These are phyloP conservation scores for Hyphantria cunea DNA, from an alignment of 1,140 invertebrate genomes.

Conservation along the genomic window DNA sequence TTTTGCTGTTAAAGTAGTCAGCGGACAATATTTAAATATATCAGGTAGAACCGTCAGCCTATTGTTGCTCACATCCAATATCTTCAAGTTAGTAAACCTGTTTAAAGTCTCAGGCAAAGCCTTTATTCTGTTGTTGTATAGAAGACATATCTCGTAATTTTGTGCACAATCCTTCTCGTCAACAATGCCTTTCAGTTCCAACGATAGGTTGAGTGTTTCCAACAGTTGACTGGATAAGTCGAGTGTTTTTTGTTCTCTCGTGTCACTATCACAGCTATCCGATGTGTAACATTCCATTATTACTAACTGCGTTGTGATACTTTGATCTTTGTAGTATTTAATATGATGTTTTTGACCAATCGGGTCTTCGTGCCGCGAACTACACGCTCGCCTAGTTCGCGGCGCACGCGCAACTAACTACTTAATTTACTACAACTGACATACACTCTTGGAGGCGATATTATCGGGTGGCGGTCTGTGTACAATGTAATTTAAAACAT, in stretches of 20 bases:
- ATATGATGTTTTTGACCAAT: constrained; percentile 33
- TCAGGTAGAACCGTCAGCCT: constrained; percentile 89
- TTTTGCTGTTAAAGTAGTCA: constrained; percentile 90
- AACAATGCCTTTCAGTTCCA: constrained; percentile 82
- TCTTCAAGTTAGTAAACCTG: constrained; percentile 86
- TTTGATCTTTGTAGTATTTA: constrained; percentile 28
- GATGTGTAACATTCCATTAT: constrained; percentile 89
- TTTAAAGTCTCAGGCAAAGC: constrained; percentile 80
- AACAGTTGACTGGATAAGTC: constrained; percentile 87
- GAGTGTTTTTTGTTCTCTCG: constrained; percentile 84
- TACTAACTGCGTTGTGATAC: constrained; percentile 24
- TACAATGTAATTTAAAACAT: no score
- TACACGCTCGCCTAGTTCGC: constrained; percentile 38
- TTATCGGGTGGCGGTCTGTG: no score
- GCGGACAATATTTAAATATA: constrained; percentile 86
- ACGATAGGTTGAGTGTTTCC: constrained; percentile 82
- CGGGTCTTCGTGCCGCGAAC: constrained; percentile 1
- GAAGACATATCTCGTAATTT: constrained; percentile 86
- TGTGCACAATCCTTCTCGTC: constrained; percentile 82
- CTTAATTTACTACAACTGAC: no score
- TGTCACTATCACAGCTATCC: constrained; percentile 90
- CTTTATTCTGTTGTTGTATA: constrained; percentile 87
- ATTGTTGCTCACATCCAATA: constrained; percentile 94
- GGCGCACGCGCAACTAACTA: constrained; percentile 61
- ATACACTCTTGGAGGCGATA: no score